Evolutionary conservation across 2,113 vertebrate genomes (phyloP).

Genomic region (Zosterops hypoxanthus): DNA sequence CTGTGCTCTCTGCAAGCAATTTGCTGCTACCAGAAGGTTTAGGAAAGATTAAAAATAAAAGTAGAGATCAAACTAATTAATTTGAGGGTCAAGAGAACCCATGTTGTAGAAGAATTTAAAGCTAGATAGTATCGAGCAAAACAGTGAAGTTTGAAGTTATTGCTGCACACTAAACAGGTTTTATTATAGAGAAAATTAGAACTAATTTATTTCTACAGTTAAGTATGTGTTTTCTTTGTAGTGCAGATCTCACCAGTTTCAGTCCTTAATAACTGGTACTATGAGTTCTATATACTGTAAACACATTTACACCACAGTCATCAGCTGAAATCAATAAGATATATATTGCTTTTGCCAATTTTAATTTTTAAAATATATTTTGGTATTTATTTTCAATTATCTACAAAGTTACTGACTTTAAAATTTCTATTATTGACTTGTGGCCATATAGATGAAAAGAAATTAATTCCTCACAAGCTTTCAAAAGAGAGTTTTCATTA

Average conservation of each 20-base stretch:
- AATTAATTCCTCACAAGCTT: background rate
- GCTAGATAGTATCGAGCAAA: background rate
- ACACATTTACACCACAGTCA: background rate
- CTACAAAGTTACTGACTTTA: background rate
- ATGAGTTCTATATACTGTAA: background rate
- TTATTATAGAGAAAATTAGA: background rate
- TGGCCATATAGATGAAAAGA: background rate
- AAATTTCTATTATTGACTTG: background rate
- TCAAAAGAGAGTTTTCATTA: background rate
- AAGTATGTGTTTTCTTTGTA: conserved; percentile 5
- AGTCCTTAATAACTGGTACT: background rate
- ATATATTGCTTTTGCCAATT: background rate
- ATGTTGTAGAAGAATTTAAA: background rate
- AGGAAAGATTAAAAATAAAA: conserved; percentile 33
- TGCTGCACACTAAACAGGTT: background rate
- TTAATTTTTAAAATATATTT: background rate
- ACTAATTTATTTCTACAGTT: background rate
- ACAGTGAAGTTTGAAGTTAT: background rate
- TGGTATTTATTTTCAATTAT: background rate
- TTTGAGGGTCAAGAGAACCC: background rate
- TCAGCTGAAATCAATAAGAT: background rate
- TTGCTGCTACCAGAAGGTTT: background rate
- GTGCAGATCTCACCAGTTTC: background rate
- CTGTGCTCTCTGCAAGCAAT: conserved; percentile 15
- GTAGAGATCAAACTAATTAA: conserved; percentile 25